Conservation (phyloP, 1,140 invertebrate genomes). For the Sogatella furcifera region DNA sequence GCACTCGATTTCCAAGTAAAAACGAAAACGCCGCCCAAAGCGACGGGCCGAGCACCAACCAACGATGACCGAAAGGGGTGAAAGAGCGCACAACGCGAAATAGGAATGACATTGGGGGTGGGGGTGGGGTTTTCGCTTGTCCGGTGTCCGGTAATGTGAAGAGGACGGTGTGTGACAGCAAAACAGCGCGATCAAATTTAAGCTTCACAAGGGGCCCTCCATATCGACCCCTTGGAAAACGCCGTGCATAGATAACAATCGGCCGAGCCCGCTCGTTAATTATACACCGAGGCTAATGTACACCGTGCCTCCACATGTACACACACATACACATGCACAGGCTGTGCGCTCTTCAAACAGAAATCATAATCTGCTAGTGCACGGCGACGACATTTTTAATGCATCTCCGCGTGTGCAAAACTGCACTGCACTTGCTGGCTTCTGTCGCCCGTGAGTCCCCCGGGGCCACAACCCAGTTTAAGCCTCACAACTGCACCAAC, state of each 20-base stretch:
- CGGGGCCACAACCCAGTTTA: too few relatives aligned
- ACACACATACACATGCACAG: not conserved
- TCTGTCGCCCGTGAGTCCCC: too few relatives aligned
- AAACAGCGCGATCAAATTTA: constrained; percentile 1
- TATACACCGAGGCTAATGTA: constrained; percentile 9
- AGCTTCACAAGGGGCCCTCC: constrained; percentile 1
- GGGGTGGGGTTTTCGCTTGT: not conserved
- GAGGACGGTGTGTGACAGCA: not conserved
- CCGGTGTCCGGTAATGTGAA: constrained; percentile 1
- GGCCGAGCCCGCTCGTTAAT: constrained; percentile 4
- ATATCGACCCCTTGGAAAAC: not conserved
- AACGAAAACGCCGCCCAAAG: too few relatives aligned
- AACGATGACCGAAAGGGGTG: too few relatives aligned
- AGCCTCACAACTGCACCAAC: too few relatives aligned
- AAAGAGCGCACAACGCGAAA: not conserved
- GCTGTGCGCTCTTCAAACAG: constrained; percentile 8
- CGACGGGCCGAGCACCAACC: too few relatives aligned
- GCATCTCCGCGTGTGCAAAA: constrained; percentile 11
- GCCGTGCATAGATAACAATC: not conserved
- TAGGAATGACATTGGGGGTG: not conserved
- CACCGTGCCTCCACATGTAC: not conserved
- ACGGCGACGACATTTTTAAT: constrained; percentile 12
- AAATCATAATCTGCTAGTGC: constrained; percentile 14
- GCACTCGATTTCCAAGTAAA: too few relatives aligned
- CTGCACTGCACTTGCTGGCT: constrained; percentile 6